Conservation (phyloP, 1,140 invertebrate genomes). For the Drosophila seguyi region DNA sequence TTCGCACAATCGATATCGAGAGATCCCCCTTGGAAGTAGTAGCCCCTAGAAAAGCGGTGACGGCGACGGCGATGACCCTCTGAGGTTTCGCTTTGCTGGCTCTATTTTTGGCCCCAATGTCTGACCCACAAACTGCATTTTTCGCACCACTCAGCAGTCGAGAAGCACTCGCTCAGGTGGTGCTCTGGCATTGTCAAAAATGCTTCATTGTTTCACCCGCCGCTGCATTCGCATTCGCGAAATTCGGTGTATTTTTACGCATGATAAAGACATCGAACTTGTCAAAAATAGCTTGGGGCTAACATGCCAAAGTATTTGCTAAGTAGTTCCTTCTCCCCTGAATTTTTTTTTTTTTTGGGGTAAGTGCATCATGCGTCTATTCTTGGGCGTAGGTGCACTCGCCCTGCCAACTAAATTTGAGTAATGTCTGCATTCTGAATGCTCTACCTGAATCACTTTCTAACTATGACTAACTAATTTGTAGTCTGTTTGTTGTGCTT, state of each 20-base stretch:
- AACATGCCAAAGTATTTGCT: slow-evolving; percentile 65
- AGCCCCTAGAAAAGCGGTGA: slow-evolving; percentile 25
- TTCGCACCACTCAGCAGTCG: slow-evolving; percentile 62
- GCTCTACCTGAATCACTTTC: slow-evolving; percentile 59
- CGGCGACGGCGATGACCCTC: slow-evolving; percentile 18
- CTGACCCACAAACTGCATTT: slow-evolving; percentile 75
- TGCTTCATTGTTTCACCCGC: slow-evolving; percentile 56
- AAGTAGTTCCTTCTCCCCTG: slow-evolving; percentile 40
- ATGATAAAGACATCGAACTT: slow-evolving; percentile 84
- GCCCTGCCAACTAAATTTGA: slow-evolving; percentile 58
- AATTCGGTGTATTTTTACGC: slow-evolving; percentile 70
- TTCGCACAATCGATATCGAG: background rate
- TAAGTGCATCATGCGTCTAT: slow-evolving; percentile 78
- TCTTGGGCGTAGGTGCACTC: slow-evolving; percentile 68
- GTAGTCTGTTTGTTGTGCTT: background rate
- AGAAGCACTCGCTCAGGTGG: slow-evolving; percentile 36
- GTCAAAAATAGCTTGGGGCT: slow-evolving; percentile 74
- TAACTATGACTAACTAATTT: slow-evolving; percentile 24
- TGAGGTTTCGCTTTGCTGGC: slow-evolving; percentile 51
- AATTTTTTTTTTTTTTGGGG: slow-evolving; percentile 14
- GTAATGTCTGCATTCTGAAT: slow-evolving; percentile 39
- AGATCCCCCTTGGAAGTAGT: slow-evolving; percentile 43
- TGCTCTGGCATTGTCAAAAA: slow-evolving; percentile 77
- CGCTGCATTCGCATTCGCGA: slow-evolving; percentile 60
- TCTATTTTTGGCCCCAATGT: slow-evolving; percentile 76